Evolutionary conservation across 2,888 invertebrate genomes (phyloP).

Genomic region (Prenolepis imparis): DNA sequence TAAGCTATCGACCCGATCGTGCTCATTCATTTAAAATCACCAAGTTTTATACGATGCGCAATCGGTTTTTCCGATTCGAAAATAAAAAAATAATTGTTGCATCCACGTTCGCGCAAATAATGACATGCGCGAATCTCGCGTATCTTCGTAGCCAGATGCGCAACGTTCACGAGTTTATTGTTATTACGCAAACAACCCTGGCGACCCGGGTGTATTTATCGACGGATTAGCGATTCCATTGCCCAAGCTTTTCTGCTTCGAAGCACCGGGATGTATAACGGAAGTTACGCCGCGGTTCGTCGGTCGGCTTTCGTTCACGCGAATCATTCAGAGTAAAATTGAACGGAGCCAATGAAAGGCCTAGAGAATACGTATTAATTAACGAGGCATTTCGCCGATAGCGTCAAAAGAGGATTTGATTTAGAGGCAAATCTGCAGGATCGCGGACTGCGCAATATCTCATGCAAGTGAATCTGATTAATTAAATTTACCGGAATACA

Average conservation of each 20-base stretch:
- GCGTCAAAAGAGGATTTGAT: constrained; percentile 54
- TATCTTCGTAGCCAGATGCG: constrained; percentile 75
- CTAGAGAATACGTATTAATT: constrained; percentile 45
- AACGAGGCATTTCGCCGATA: constrained; percentile 52
- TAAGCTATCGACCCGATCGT: constrained; percentile 63
- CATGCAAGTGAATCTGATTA: constrained; percentile 39
- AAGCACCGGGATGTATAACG: neutral
- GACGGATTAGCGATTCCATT: constrained; percentile 73
- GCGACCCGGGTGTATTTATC: constrained; percentile 73
- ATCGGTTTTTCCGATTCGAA: neutral
- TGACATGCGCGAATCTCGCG: constrained; percentile 70
- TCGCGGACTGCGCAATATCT: constrained; percentile 42
- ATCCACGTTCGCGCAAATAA: constrained; percentile 66
- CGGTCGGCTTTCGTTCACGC: constrained; percentile 43
- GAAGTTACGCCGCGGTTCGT: neutral
- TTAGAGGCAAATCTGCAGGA: constrained; percentile 41
- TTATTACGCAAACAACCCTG: constrained; percentile 72
- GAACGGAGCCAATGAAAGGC: constrained; percentile 44
- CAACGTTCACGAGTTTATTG: constrained; percentile 74
- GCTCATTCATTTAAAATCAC: constrained; percentile 62
- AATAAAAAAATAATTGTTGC: constrained; percentile 63
- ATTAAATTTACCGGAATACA: constrained; percentile 39
- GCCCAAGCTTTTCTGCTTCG: constrained; percentile 65
- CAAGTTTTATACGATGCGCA: constrained; percentile 65
- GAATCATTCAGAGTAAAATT: constrained; percentile 50